Percentiles rank a stretch among this genome's conserved stretches.
These are phyloP conservation scores for Bombus polaris DNA, from an alignment of 1,140 invertebrate species.

Conservation along the genomic window DNA sequence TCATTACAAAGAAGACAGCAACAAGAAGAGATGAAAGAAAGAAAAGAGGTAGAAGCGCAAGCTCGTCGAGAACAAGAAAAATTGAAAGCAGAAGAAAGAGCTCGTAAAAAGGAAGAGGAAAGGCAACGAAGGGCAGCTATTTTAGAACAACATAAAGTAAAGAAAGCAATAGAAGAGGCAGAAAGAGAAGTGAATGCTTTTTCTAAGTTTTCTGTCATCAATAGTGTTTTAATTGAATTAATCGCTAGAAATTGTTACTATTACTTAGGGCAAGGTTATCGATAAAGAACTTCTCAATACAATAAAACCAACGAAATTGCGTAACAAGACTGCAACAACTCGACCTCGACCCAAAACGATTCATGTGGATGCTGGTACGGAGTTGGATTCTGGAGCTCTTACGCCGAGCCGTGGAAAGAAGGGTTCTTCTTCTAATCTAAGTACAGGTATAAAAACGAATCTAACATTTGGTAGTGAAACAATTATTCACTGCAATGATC, in stretches of 20 bases:
- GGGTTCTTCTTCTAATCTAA: slow-evolving; percentile 90
- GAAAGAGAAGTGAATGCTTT: slow-evolving; percentile 89
- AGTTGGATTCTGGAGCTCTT: slow-evolving; percentile 89
- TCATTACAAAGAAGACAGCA: slow-evolving; percentile 94
- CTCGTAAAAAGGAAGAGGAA: slow-evolving; percentile 95
- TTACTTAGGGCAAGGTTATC: slow-evolving; percentile 87
- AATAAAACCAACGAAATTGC: slow-evolving; percentile 85
- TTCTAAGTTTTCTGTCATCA: slow-evolving; percentile 11
- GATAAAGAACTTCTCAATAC: slow-evolving; percentile 89
- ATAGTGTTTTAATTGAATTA: slow-evolving; percentile 14
- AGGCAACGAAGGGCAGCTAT: slow-evolving; percentile 92
- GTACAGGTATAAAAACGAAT: slow-evolving; percentile 85
- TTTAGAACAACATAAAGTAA: slow-evolving; percentile 96
- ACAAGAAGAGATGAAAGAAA: slow-evolving; percentile 92
- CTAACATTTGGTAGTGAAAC: slow-evolving; percentile 25
- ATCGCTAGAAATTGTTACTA: not conserved
- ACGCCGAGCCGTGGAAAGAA: slow-evolving; percentile 90
- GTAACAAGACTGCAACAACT: slow-evolving; percentile 83
- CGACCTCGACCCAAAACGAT: slow-evolving; percentile 93
- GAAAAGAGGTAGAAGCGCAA: slow-evolving; percentile 93
- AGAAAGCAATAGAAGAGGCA: slow-evolving; percentile 96
- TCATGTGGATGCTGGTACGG: slow-evolving; percentile 92
- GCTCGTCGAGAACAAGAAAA: slow-evolving; percentile 90
- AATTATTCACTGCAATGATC: slow-evolving; percentile 44
- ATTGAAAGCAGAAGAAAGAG: slow-evolving; percentile 92